phyloP scores from a whole-genome alignment of 2,888 invertebrate genomes.

The Sphecodes monilicornis region DNA sequence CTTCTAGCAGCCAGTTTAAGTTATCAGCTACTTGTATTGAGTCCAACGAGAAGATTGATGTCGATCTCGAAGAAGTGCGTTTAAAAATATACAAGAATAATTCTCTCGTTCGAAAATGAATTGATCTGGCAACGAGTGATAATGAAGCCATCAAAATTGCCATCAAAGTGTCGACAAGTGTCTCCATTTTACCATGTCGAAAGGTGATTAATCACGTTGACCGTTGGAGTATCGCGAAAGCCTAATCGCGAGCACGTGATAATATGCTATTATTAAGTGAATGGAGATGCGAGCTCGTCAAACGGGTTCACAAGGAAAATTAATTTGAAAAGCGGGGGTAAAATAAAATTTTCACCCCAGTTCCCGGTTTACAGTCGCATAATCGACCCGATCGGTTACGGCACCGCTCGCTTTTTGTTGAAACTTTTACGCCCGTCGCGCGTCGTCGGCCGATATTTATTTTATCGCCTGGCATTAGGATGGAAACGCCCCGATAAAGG shows the following conservation, averaged over 20 bases:
- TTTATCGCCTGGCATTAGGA: conserved; percentile 13
- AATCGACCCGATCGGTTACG: not conserved
- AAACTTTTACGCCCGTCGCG: conserved; percentile 2
- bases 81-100: not conserved
- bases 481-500: conserved; percentile 15
- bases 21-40: not conserved
- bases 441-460: conserved; percentile 33
- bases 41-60: no score
- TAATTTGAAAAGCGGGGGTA: conserved; percentile 44
- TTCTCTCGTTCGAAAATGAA: not conserved
- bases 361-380: conserved; percentile 22
- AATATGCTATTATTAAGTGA: conserved; percentile 64
- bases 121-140: no score
- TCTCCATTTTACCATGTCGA: not conserved
- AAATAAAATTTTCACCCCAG: conserved; percentile 45
- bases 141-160: no score
- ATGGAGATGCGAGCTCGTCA: conserved; percentile 50
- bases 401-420: not conserved
- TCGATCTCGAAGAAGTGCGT: not conserved
- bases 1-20: not conserved
- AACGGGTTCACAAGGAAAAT: conserved; percentile 56
- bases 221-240: conserved; percentile 18
- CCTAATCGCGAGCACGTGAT: conserved; percentile 38
- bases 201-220: conserved; percentile 29
- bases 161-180: not conserved